Conservation (phyloP, 2,888 invertebrate species). For the Alviniconcha strummeri region DNA sequence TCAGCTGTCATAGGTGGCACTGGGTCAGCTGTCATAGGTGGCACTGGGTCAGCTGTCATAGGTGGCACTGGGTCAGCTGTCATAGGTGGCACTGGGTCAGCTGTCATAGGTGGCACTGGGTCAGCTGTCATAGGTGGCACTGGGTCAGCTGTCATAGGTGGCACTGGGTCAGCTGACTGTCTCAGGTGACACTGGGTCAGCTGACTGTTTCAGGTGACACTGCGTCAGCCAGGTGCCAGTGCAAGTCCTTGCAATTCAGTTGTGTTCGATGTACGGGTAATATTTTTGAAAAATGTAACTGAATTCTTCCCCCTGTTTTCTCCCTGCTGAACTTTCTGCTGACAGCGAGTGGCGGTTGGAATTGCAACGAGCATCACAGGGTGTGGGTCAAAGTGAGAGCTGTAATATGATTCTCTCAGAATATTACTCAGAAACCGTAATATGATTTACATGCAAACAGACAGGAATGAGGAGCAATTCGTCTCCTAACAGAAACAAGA, state of each 20-base stretch:
- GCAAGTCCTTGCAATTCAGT: conserved; percentile 5
- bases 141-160: neutral
- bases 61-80: too few relatives aligned
- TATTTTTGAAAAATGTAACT: conserved; percentile 3
- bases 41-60: neutral
- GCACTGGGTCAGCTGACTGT: neutral
- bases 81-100: too few relatives aligned
- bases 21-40: neutral
- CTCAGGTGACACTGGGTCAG: neutral
- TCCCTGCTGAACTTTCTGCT: neutral
- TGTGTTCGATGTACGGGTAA: conserved; percentile 25
- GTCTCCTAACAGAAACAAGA: too few relatives aligned
- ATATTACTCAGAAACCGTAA: neutral
- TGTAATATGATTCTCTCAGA: neutral
- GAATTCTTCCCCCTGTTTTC: conserved; percentile 14
- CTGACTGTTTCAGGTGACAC: neutral
- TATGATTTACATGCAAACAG: neutral
- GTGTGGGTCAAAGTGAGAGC: too few relatives aligned
- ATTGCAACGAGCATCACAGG: too few relatives aligned
- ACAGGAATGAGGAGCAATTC: neutral
- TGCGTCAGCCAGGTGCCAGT: too few relatives aligned
- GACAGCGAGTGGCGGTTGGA: too few relatives aligned
- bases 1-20: neutral
- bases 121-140: neutral
- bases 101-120: too few relatives aligned